Percentiles rank a stretch among this genome's conserved stretches.
These are phyloP conservation scores for Eudemis profundana DNA, from an alignment of 2,888 invertebrate genomes.

Conservation along the genomic window DNA sequence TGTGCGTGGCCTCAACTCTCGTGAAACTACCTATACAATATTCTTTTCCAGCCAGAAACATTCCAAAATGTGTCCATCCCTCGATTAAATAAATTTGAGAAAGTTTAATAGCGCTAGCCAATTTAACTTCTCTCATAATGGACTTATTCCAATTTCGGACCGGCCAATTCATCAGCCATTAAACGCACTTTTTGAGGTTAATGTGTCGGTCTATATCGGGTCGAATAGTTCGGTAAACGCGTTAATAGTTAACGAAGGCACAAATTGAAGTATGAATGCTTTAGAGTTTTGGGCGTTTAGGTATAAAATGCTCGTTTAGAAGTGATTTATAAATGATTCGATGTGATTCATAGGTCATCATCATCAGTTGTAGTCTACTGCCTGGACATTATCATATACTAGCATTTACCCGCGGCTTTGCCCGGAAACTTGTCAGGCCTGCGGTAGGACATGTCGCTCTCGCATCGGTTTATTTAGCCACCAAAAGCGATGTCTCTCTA, in stretches of 20 bases:
- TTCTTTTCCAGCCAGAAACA: background rate
- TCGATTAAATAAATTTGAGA: conserved; percentile 41
- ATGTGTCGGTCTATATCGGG: conserved; percentile 10
- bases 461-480: too few relatives aligned
- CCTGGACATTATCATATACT: too few relatives aligned
- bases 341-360: background rate
- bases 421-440: too few relatives aligned
- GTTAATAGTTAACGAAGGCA: conserved; percentile 23
- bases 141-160: conserved; percentile 28
- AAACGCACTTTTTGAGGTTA: conserved; percentile 27
- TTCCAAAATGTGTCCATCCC: background rate
- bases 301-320: conserved; percentile 7
- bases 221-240: conserved; percentile 25
- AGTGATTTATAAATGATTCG: background rate
- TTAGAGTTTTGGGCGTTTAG: background rate
- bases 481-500: too few relatives aligned
- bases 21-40: too few relatives aligned
- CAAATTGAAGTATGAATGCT: conserved; percentile 14
- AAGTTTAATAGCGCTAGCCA: conserved; percentile 32
- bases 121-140: conserved; percentile 36
- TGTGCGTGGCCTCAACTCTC: too few relatives aligned
- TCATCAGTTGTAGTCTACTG: too few relatives aligned
- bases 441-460: too few relatives aligned
- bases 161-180: conserved; percentile 33
- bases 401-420: too few relatives aligned